phyloP scores from a whole-genome alignment of 1,140 invertebrate species.

The Sinella curviseta region DNA sequence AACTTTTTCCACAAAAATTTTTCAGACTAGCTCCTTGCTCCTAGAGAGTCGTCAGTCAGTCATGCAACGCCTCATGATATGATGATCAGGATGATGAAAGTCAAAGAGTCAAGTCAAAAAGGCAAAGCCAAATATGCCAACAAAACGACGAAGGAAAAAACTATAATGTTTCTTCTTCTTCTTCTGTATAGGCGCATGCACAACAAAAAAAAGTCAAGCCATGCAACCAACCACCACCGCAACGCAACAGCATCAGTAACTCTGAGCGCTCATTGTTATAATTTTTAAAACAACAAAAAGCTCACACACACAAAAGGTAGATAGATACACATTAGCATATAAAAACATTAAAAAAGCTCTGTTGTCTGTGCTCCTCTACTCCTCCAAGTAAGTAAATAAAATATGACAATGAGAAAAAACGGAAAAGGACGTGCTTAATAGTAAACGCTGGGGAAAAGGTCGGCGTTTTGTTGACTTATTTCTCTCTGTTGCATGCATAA shows the following conservation, averaged over 20 bases:
- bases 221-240: neutral
- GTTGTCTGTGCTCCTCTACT: neutral
- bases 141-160: neutral
- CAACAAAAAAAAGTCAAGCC: neutral
- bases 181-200: neutral
- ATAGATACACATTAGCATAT: neutral
- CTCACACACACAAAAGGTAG: neutral
- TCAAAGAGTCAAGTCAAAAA: neutral
- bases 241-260: neutral
- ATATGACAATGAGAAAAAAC: neutral
- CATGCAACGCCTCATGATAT: slow-evolving; percentile 23
- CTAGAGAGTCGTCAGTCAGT: neutral
- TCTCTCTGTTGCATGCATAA: too few relatives aligned
- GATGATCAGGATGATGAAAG: slow-evolving; percentile 1
- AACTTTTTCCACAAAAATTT: slow-evolving; percentile 5
- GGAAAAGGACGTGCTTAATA: neutral
- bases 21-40: neutral
- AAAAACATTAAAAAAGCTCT: neutral
- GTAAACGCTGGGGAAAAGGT: neutral
- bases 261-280: neutral
- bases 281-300: neutral
- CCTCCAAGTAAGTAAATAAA: neutral
- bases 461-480: neutral
- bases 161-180: neutral
- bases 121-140: neutral